Evolutionary conservation across 2,888 invertebrate species (phyloP).

Genomic region (Yponomeuta sedellus): DNA sequence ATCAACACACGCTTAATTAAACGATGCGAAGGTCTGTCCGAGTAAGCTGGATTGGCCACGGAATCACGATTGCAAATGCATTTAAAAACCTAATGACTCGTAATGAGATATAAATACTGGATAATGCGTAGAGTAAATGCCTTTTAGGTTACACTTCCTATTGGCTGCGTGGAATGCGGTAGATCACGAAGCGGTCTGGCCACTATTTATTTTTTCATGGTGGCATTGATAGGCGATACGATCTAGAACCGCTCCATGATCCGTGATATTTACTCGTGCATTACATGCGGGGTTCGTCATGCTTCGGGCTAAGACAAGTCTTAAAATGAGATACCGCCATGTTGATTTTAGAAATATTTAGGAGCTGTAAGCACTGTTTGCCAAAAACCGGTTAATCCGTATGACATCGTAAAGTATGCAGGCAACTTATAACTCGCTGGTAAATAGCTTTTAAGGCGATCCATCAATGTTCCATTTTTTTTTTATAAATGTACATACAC

Average conservation of each 20-base stretch:
- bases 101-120: background rate
- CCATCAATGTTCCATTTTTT: no score
- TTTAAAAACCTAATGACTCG: background rate
- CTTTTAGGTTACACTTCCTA: background rate
- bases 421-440: no score
- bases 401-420: no score
- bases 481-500: no score
- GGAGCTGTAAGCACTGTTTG: background rate
- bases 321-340: background rate
- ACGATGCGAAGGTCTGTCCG: no score
- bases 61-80: background rate
- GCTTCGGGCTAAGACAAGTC: background rate
- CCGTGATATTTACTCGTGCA: background rate
- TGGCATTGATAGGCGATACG: background rate
- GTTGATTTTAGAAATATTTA: background rate
- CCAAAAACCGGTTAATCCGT: background rate
- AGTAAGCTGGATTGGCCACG: background rate
- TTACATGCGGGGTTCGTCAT: background rate
- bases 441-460: no score
- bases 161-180: background rate
- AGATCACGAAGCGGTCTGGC: background rate
- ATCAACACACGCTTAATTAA: no score
- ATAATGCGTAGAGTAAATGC: background rate
- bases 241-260: background rate
- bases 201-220: background rate